phyloP scores from a whole-genome alignment of 2,888 invertebrate species.

The Erebia palarica region DNA sequence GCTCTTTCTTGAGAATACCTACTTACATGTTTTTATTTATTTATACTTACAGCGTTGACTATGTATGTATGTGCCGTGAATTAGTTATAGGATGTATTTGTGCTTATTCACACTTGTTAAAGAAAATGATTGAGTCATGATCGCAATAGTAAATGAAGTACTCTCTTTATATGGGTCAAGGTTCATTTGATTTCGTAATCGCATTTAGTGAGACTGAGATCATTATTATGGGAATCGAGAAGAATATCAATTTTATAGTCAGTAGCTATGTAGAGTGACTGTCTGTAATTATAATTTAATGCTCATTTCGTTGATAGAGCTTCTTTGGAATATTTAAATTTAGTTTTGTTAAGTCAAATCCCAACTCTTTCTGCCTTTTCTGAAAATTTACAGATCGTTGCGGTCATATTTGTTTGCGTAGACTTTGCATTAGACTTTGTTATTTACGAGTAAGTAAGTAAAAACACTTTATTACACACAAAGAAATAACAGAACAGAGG shows the following conservation, averaged over 20 bases:
- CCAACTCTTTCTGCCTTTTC: too few relatives aligned
- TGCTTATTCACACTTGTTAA: constrained; percentile 28
- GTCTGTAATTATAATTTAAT: neutral
- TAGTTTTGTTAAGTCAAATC: too few relatives aligned
- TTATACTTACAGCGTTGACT: neutral
- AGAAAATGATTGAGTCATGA: constrained; percentile 38
- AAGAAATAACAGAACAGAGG: too few relatives aligned
- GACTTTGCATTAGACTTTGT: too few relatives aligned
- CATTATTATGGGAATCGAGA: constrained; percentile 10
- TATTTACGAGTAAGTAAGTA: too few relatives aligned
- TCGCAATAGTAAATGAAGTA: constrained; percentile 42
- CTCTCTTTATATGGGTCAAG: constrained; percentile 48
- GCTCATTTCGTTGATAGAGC: neutral
- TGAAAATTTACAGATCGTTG: too few relatives aligned
- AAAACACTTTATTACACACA: too few relatives aligned
- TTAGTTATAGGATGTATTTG: constrained; percentile 15
- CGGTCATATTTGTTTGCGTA: too few relatives aligned
- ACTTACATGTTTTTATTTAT: too few relatives aligned
- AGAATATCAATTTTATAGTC: neutral
- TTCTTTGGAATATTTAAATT: too few relatives aligned
- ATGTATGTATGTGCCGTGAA: neutral
- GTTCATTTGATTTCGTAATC: constrained; percentile 43
- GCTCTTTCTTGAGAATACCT: too few relatives aligned
- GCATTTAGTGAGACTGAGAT: constrained; percentile 23
- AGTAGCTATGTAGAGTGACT: neutral